These are phyloP conservation scores for Marasmarcha lunaedactyla DNA, from an alignment of 2,888 invertebrate species.

Conservation along the genomic window DNA sequence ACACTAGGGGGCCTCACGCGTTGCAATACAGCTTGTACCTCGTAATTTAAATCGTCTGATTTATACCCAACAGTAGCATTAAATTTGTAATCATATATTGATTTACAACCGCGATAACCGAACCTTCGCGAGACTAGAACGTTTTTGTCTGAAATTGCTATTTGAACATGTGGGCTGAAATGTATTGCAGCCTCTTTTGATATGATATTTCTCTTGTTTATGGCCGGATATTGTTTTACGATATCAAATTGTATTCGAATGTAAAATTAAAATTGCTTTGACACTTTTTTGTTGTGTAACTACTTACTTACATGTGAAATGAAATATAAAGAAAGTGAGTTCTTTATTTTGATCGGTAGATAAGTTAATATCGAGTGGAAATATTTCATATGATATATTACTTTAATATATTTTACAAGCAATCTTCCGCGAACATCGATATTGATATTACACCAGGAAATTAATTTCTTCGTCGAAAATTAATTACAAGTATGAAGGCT, in stretches of 20 bases:
- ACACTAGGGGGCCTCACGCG: conserved; percentile 68
- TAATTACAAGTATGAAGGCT: not conserved
- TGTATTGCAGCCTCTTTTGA: conserved; percentile 11
- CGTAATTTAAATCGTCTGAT: conserved; percentile 68
- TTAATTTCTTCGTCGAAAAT: not conserved
- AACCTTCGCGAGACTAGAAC: conserved; percentile 45
- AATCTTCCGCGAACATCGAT: no score
- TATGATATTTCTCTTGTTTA: not conserved
- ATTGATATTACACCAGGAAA: no score
- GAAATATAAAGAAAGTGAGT: no score
- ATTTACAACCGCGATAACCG: conserved; percentile 65
- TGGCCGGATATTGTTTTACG: conserved; percentile 1
- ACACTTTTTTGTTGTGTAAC: no score
- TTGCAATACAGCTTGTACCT: conserved; percentile 56
- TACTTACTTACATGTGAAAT: no score
- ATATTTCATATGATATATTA: no score
- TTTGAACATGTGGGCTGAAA: conserved; percentile 27
- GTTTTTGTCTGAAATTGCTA: conserved; percentile 35
- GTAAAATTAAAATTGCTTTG: no score
- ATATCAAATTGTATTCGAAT: not conserved
- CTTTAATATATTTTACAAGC: no score
- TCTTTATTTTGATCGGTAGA: no score
- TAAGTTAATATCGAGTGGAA: no score
- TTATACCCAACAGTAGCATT: conserved; percentile 69
- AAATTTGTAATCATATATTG: conserved; percentile 71